phyloP scores from a whole-genome alignment of 2,888 invertebrate species.

The Mechanitis messenoides region DNA sequence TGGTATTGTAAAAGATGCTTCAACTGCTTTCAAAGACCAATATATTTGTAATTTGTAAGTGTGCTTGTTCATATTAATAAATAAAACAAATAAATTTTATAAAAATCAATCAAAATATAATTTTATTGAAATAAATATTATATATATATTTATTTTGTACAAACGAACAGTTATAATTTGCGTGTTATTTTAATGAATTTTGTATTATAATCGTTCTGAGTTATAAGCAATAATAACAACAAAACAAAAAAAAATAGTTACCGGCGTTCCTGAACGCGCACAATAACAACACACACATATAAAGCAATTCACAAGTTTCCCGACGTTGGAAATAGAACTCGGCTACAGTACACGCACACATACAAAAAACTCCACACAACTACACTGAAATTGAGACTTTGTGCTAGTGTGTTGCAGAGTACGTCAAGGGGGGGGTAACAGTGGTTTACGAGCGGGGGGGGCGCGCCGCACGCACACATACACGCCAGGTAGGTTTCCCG shows the following conservation, averaged over 20 bases:
- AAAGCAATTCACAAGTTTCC: constrained; percentile 68
- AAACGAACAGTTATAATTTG: too few species aligned
- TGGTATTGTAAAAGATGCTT: constrained; percentile 30
- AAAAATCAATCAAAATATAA: too few species aligned
- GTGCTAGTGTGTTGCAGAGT: constrained; percentile 36
- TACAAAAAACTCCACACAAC: constrained; percentile 31
- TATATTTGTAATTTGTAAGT: too few species aligned
- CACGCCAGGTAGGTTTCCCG: constrained; percentile 58
- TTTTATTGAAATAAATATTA: too few species aligned
- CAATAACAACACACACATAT: constrained; percentile 56
- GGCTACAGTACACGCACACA: constrained; percentile 43
- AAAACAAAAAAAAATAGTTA: constrained; percentile 66
- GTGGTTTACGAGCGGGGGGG: constrained; percentile 43
- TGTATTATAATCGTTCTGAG: too few species aligned
- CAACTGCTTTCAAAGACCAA: neutral
- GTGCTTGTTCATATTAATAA: too few species aligned
- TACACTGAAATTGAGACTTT: constrained; percentile 24
- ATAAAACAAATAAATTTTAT: too few species aligned
- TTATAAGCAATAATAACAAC: constrained; percentile 55
- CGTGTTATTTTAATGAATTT: too few species aligned
- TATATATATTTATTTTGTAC: too few species aligned
- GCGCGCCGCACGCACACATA: constrained; percentile 44
- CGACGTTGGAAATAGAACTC: constrained; percentile 61
- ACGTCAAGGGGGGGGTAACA: constrained; percentile 27
- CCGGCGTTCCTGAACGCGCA: constrained; percentile 46